These are phyloP conservation scores for Pachycephus smyrnensis DNA, from an alignment of 2,888 invertebrate species.

Conservation along the genomic window DNA sequence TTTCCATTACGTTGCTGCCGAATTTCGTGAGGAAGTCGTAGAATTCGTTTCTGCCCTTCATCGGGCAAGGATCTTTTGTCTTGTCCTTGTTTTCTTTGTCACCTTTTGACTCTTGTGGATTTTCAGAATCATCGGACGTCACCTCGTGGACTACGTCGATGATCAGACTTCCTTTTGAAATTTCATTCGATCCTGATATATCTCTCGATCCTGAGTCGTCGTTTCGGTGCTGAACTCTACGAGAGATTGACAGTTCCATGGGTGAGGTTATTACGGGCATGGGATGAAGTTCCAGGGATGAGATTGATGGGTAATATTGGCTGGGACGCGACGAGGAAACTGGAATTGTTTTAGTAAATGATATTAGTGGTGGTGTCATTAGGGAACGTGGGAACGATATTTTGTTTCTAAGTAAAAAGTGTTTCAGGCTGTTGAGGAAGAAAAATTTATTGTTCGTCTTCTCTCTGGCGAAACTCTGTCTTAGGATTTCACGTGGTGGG, in stretches of 20 bases:
- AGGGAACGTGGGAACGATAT: no score
- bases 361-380: background rate
- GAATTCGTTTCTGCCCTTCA: conserved; percentile 10
- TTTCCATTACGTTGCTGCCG: conserved; percentile 17
- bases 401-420: no score
- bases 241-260: no score
- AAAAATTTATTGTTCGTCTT: no score
- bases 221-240: no score
- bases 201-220: no score
- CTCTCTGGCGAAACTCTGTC: no score
- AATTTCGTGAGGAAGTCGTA: conserved; percentile 28
- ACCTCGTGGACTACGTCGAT: conserved; percentile 20
- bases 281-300: background rate
- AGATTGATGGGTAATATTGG: no score
- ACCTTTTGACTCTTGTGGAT: background rate
- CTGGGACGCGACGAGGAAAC: no score
- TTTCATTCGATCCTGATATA: background rate
- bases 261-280: background rate
- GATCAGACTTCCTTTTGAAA: conserved; percentile 5
- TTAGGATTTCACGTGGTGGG: no score
- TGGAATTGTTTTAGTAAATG: no score
- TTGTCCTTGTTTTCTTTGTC: background rate
- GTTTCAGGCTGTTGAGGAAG: no score
- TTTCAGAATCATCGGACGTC: background rate
- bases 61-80: background rate